phyloP scores from a whole-genome alignment of 2,888 invertebrate genomes.

The Catonia carolina region DNA sequence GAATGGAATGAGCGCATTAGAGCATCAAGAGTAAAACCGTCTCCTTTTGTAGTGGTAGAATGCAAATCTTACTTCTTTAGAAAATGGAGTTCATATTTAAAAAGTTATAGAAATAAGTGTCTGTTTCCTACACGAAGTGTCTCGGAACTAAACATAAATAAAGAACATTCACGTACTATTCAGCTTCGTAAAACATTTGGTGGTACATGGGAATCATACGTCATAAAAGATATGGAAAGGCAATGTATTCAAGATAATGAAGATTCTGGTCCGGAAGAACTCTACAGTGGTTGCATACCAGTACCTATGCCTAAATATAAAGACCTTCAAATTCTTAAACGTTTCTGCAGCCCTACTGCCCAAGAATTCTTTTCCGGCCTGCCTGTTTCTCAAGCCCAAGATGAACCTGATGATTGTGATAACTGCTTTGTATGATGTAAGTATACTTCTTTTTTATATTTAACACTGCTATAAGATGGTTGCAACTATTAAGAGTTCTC shows the following conservation, averaged over 20 bases:
- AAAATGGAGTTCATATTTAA: not conserved
- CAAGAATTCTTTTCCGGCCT: not conserved
- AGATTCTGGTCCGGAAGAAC: not conserved
- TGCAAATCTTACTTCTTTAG: not conserved
- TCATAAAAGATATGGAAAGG: not conserved
- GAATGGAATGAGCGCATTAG: slow-evolving; percentile 2
- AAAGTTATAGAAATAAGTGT: not conserved
- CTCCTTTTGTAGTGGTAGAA: not conserved
- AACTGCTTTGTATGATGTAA: not conserved
- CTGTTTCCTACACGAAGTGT: not conserved
- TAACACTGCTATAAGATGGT: no score
- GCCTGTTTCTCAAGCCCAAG: not conserved
- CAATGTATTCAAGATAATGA: not conserved
- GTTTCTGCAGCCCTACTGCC: not conserved
- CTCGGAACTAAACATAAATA: not conserved
- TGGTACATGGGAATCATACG: not conserved
- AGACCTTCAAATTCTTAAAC: not conserved
- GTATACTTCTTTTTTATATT: no score
- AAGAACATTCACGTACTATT: not conserved
- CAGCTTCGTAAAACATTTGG: not conserved
- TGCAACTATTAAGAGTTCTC: no score
- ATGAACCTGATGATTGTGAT: not conserved
- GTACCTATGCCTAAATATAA: not conserved
- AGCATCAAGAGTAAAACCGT: not conserved
- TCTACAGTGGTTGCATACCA: not conserved